Conservation (phyloP, 2,888 invertebrate genomes). For the Ochlodes sylvanus region DNA sequence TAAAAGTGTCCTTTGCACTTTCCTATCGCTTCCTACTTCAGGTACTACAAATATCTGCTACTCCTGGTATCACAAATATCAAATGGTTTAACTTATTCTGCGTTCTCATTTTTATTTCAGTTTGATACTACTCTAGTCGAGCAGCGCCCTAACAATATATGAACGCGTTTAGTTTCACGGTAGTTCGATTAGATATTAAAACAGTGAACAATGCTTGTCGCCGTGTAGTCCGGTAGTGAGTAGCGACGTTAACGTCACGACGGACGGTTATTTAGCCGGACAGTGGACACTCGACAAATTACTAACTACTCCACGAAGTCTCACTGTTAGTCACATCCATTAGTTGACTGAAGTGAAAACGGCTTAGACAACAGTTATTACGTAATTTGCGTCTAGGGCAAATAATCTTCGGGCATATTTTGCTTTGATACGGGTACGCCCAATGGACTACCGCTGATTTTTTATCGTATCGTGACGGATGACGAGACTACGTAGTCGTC, state of each 20-base stretch:
- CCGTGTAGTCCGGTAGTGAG: background rate
- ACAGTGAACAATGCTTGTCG: slow-evolving; percentile 14
- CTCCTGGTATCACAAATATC: no score
- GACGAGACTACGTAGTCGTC: no score
- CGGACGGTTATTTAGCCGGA: slow-evolving; percentile 16
- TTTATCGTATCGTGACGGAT: no score
- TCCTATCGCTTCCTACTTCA: no score
- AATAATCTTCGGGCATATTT: background rate
- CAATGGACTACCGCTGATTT: no score
- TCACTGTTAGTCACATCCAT: slow-evolving; percentile 25
- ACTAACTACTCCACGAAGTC: background rate
- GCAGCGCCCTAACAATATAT: slow-evolving; percentile 6
- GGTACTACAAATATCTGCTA: no score
- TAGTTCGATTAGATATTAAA: slow-evolving; percentile 16
- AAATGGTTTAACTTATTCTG: no score
- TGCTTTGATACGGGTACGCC: no score
- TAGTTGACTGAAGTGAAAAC: background rate
- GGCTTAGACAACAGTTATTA: background rate
- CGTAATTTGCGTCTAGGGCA: background rate
- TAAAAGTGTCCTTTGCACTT: no score
- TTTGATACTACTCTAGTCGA: background rate
- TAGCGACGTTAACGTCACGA: slow-evolving; percentile 1
- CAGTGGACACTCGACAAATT: slow-evolving; percentile 27
- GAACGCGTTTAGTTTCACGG: slow-evolving; percentile 6
- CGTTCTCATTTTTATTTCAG: no score